phyloP scores from a whole-genome alignment of 2,797 vertebrate species.

The Anisognathus igniventris region DNA sequence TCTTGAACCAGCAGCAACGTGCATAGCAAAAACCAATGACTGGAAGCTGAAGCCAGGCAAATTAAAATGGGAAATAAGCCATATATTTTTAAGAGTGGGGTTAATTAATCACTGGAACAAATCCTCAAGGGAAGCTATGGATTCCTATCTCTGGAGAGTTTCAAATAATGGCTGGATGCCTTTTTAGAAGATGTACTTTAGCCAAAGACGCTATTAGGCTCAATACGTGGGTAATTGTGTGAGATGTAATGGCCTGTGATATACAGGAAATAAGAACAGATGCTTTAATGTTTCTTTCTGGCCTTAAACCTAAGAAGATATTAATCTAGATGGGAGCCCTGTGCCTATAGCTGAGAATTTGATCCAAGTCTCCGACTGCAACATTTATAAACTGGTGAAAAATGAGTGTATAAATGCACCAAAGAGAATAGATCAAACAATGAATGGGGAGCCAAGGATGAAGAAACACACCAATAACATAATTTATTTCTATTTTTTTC shows the following conservation, averaged over 20 bases:
- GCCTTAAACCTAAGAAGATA: slow-evolving; percentile 46
- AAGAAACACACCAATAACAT: not conserved
- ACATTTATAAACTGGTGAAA: slow-evolving; percentile 31
- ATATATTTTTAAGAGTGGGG: slow-evolving; percentile 38
- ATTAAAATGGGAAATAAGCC: slow-evolving; percentile 42
- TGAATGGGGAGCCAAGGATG: not conserved
- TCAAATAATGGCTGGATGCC: slow-evolving; percentile 30
- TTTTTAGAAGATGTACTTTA: slow-evolving; percentile 27
- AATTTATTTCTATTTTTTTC: slow-evolving; percentile 17
- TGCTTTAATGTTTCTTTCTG: slow-evolving; percentile 53
- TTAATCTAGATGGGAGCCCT: slow-evolving; percentile 22
- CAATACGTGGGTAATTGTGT: slow-evolving; percentile 35
- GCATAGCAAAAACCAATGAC: not conserved
- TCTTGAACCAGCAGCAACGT: slow-evolving; percentile 11
- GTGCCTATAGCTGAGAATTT: slow-evolving; percentile 22
- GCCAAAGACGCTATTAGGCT: slow-evolving; percentile 51
- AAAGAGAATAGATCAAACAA: not conserved
- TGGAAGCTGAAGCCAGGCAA: slow-evolving; percentile 25
- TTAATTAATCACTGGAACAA: slow-evolving; percentile 51
- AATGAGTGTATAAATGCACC: not conserved
- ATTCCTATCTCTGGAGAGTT: slow-evolving; percentile 21
- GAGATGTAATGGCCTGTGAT: slow-evolving; percentile 57
- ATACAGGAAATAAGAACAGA: slow-evolving; percentile 37
- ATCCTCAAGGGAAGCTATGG: not conserved
- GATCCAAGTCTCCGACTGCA: not conserved